These are phyloP conservation scores for Clamator glandarius DNA, from an alignment of 2,797 vertebrate genomes.

Conservation along the genomic window DNA sequence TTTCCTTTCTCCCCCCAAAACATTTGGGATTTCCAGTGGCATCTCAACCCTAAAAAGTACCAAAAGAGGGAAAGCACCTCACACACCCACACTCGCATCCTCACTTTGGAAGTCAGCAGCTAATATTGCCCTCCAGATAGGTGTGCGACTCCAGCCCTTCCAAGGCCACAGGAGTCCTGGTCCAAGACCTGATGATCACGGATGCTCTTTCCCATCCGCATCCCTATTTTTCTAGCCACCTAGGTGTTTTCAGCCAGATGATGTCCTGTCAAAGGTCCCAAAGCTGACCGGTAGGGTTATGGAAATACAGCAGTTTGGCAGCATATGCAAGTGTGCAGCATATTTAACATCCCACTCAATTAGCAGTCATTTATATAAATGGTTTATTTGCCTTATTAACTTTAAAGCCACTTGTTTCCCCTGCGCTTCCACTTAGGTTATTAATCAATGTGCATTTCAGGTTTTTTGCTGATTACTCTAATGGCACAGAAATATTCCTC, in stretches of 20 bases:
- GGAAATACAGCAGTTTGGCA: background rate
- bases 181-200: rapidly evolving
- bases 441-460: constrained; percentile 38
- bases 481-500: constrained; percentile 25
- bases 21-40: background rate
- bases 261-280: background rate
- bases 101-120: background rate
- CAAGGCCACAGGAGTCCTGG: background rate
- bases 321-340: background rate
- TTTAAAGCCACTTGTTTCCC: constrained; percentile 53
- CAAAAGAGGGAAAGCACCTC: background rate
- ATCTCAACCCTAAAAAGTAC: background rate
- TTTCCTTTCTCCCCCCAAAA: background rate
- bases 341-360: constrained; percentile 38
- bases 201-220: background rate
- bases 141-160: background rate
- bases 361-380: background rate
- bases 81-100: background rate
- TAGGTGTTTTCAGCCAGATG: background rate
- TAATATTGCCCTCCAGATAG: background rate
- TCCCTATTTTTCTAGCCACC: background rate
- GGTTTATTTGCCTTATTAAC: constrained; percentile 64
- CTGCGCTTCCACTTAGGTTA: background rate
- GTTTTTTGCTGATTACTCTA: constrained; percentile 27
- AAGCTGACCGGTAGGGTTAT: background rate